A percentile compares a stretch with the other conserved stretches of the same genome.
These are phyloP conservation scores for Patella depressa DNA, from an alignment of 2,888 invertebrate species.

Conservation along the genomic window DNA sequence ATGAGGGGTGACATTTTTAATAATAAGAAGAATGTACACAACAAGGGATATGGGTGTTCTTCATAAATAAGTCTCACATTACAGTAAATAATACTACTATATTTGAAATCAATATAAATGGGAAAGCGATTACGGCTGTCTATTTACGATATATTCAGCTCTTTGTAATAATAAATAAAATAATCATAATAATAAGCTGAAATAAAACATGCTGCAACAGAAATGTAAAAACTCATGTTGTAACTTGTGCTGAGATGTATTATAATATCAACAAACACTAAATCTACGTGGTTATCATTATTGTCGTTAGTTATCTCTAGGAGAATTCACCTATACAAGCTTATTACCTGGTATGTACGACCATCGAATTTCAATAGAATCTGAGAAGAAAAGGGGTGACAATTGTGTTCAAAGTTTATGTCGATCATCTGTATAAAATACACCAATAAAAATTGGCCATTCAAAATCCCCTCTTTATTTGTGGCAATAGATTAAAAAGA, in stretches of 20 bases:
- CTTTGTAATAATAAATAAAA: too few relatives aligned
- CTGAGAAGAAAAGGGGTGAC: slow-evolving; percentile 40
- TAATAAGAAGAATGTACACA: slow-evolving; percentile 20
- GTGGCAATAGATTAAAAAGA: too few relatives aligned
- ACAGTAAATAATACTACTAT: too few relatives aligned
- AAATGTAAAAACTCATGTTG: slow-evolving; percentile 4
- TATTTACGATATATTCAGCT: too few relatives aligned
- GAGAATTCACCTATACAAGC: neutral
- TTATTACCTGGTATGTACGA: slow-evolving; percentile 56
- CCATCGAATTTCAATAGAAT: slow-evolving; percentile 53
- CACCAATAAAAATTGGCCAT: too few relatives aligned
- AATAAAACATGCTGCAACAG: slow-evolving; percentile 14
- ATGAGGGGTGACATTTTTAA: neutral
- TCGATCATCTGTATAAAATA: too few relatives aligned
- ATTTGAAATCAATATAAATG: neutral
- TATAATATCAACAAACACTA: neutral
- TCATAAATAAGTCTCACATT: too few relatives aligned
- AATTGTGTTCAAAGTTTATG: neutral
- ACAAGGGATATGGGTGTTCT: too few relatives aligned
- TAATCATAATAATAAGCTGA: neutral
- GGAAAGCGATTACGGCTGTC: slow-evolving; percentile 1
- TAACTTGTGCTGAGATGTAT: neutral
- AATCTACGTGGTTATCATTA: slow-evolving; percentile 9
- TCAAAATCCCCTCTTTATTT: too few relatives aligned
- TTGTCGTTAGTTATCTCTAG: neutral